Evolutionary conservation across 1,140 invertebrate species (phyloP), one percentile per base, ranked within the genome.

Genomic region (Conus ventricosus): DNA sequence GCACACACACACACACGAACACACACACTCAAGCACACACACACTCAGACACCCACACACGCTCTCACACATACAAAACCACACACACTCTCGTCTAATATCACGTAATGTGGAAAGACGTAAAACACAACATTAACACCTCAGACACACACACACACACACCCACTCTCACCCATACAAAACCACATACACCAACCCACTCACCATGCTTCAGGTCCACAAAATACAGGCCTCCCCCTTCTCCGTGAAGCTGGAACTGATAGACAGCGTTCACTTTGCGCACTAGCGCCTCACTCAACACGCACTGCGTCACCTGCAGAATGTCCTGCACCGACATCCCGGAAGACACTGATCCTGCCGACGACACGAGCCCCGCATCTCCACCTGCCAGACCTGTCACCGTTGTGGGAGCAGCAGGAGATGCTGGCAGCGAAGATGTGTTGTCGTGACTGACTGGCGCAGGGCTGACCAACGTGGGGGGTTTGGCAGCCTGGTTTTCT

Each of bases 201-300:
- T 90, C 85, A 93, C 93, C 93, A 90, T 93, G 89, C 88, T 93
- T 94, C 20, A 94, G 88, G 89, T 94, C 93, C 84, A 94, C 82
- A 85, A 91, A 94, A 85, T 92, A 94, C 1, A 92, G 78, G 20
- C 93, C 92, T 20, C 90, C 91, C 54, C 89, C 90, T 13, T 90
- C 87, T 78, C 92, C 93, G 75, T 86, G 88, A 10, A 94, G 82
- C 25, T 92, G 85, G 88, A 94, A 94, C 88, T 93, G 87, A 84
- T 93, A 94, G 7, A 93, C 87, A 39, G 90, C 89, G 20, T 90
- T 88, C 51, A 94, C 90, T 55, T 92, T 91, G 76, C 89, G 90
- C 17, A 94, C 93, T 39, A 93, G 88, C 20, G 75, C 75, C 25
- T 91, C 90, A 60, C 80, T 92, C 5, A 94, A 60, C 25, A 91